Evolutionary conservation across 2,888 invertebrate species (phyloP).

Genomic region (Lithophane socia): DNA sequence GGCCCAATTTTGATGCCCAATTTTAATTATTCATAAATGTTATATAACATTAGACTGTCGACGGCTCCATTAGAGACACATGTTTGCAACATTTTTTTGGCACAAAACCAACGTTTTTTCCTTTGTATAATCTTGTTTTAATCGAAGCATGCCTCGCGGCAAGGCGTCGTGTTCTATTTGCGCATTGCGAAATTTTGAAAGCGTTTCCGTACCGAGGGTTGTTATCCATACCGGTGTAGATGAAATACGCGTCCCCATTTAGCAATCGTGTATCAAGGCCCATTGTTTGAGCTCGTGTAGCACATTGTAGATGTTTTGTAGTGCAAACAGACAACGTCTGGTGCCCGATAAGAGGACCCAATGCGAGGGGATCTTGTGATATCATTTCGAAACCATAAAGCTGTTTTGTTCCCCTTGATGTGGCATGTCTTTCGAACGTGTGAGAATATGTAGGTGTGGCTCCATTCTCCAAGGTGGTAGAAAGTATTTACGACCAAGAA

Average conservation of each 20-base stretch:
- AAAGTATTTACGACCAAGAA: conserved; percentile 36
- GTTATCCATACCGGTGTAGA: conserved; percentile 57
- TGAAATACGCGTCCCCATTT: conserved; percentile 70
- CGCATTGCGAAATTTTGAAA: conserved; percentile 61
- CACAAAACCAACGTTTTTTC: conserved; percentile 72
- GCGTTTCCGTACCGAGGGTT: conserved; percentile 56
- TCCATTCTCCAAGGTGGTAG: conserved; percentile 29
- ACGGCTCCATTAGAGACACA: conserved; percentile 70
- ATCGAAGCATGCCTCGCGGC: conserved; percentile 39
- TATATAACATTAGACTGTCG: conserved; percentile 65
- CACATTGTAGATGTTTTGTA: conserved; percentile 77
- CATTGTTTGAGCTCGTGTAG: conserved; percentile 77
- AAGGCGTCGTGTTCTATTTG: conserved; percentile 48
- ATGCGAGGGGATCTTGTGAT: conserved; percentile 67
- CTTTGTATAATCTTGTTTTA: conserved; percentile 44
- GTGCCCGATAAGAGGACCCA: conserved; percentile 76
- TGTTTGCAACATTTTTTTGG: conserved; percentile 70
- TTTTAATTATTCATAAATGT: conserved; percentile 59
- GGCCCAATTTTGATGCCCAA: conserved; percentile 31
- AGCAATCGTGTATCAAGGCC: conserved; percentile 69
- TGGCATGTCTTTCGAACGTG: conserved; percentile 35
- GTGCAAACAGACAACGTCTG: conserved; percentile 79
- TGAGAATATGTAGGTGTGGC: conserved; percentile 25
- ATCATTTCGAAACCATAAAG: conserved; percentile 57
- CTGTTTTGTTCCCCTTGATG: conserved; percentile 53